These are phyloP conservation scores for Platyura marginata DNA, from an alignment of 1,140 invertebrate genomes.

Conservation along the genomic window DNA sequence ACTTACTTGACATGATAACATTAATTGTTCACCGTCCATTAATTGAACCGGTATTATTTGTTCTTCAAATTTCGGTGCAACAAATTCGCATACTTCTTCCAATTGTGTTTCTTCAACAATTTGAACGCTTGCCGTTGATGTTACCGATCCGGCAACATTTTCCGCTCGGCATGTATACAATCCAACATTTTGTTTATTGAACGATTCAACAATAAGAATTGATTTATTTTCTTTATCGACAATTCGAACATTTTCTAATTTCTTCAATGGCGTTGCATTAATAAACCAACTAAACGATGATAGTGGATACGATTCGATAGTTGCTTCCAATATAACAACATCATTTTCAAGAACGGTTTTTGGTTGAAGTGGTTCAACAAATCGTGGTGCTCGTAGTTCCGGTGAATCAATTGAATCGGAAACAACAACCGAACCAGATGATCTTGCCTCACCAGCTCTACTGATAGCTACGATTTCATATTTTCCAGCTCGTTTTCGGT, in stretches of 20 bases:
- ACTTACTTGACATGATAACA: slow-evolving; percentile 51
- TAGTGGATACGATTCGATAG: slow-evolving; percentile 53
- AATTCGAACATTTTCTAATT: slow-evolving; percentile 45
- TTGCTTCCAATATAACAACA: slow-evolving; percentile 57
- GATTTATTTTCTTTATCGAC: slow-evolving; percentile 61
- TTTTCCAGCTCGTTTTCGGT: slow-evolving; percentile 60
- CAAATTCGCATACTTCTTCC: slow-evolving; percentile 38
- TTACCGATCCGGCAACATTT: slow-evolving; percentile 71
- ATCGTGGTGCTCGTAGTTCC: slow-evolving; percentile 49
- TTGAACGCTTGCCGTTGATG: slow-evolving; percentile 58
- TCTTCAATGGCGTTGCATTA: slow-evolving; percentile 37
- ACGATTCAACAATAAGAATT: slow-evolving; percentile 58
- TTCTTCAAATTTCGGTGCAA: slow-evolving; percentile 55
- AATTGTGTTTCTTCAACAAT: slow-evolving; percentile 34
- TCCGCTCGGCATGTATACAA: slow-evolving; percentile 75
- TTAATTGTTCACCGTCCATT: slow-evolving; percentile 83
- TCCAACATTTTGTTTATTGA: slow-evolving; percentile 49
- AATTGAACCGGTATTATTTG: slow-evolving; percentile 53
- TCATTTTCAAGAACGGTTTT: slow-evolving; percentile 52
- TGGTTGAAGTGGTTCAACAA: slow-evolving; percentile 49
- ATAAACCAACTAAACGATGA: slow-evolving; percentile 79
- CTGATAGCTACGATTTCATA: slow-evolving; percentile 68
- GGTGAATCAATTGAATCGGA: slow-evolving; percentile 35
- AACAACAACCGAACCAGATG: slow-evolving; percentile 53
- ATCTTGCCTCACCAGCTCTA: slow-evolving; percentile 52